phyloP scores from a whole-genome alignment of 2,113 vertebrate species.

The Gymnorhina tibicen region DNA sequence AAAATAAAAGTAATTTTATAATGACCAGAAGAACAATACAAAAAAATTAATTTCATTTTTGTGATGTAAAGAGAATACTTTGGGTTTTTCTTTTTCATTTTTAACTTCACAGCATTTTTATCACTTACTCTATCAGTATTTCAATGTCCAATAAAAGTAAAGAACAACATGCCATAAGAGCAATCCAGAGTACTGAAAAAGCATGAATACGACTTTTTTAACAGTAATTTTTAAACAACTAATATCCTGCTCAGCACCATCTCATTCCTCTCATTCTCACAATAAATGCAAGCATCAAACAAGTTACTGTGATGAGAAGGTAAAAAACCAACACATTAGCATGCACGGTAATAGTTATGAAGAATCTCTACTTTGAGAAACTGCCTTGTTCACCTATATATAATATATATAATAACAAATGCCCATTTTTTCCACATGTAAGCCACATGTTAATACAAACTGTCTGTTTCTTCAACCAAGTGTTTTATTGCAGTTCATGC shows the following conservation, averaged over 20 bases:
- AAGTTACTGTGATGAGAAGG: neutral
- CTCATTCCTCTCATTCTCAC: neutral
- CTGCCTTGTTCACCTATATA: neutral
- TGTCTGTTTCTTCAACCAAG: too few relatives aligned
- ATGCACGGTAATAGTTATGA: neutral
- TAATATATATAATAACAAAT: neutral
- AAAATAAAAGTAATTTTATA: neutral
- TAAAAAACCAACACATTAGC: neutral
- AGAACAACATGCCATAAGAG: neutral
- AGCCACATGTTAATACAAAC: too few relatives aligned
- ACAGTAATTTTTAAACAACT: neutral
- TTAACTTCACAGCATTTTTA: neutral
- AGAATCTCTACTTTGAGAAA: neutral
- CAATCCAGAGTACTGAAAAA: neutral
- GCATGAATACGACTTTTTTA: neutral
- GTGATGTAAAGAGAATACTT: neutral
- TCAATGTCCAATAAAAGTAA: neutral
- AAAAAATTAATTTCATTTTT: neutral
- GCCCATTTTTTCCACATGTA: too few relatives aligned
- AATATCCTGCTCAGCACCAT: neutral
- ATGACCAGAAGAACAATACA: neutral
- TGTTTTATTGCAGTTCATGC: too few relatives aligned
- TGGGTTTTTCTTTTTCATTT: neutral
- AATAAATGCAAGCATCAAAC: neutral
- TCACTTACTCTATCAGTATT: neutral